Conservation (phyloP, 2,888 invertebrate genomes). For the Epirrita christyi region DNA sequence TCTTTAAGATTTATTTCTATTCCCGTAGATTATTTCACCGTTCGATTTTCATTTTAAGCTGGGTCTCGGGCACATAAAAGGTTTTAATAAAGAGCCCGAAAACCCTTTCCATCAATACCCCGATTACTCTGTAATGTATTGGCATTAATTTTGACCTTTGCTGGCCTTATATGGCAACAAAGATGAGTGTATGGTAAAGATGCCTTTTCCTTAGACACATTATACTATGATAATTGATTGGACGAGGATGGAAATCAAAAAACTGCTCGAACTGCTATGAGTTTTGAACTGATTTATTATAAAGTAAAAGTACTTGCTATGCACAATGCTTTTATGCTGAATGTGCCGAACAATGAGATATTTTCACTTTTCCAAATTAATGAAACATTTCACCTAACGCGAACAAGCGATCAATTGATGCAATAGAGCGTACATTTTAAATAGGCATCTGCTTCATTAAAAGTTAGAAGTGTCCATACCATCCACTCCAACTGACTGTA, state of each 20-base stretch:
- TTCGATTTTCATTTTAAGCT: conserved; percentile 21
- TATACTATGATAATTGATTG: no score
- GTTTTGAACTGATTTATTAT: no score
- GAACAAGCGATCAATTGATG: conserved; percentile 26
- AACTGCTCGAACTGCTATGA: no score
- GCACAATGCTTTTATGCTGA: no score
- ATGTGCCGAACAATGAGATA: not conserved
- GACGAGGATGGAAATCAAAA: no score
- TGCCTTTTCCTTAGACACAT: no score
- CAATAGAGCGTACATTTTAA: conserved; percentile 42
- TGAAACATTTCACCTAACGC: conserved; percentile 1
- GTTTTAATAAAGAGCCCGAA: conserved; percentile 1
- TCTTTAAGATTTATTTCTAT: conserved; percentile 22
- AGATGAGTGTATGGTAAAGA: no score
- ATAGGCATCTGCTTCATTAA: conserved; percentile 43
- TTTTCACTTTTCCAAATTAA: not conserved
- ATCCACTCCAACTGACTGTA: conserved; percentile 44
- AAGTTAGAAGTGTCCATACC: conserved; percentile 42
- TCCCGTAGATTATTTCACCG: conserved; percentile 15
- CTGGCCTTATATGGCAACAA: no score
- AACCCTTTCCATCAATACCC: not conserved
- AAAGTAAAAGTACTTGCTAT: no score
- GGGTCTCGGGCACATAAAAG: conserved; percentile 4
- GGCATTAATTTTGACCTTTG: no score
- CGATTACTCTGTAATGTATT: not conserved